Evolutionary conservation across 2,797 vertebrate species (phyloP).

Genomic region (Potorous gilbertii): DNA sequence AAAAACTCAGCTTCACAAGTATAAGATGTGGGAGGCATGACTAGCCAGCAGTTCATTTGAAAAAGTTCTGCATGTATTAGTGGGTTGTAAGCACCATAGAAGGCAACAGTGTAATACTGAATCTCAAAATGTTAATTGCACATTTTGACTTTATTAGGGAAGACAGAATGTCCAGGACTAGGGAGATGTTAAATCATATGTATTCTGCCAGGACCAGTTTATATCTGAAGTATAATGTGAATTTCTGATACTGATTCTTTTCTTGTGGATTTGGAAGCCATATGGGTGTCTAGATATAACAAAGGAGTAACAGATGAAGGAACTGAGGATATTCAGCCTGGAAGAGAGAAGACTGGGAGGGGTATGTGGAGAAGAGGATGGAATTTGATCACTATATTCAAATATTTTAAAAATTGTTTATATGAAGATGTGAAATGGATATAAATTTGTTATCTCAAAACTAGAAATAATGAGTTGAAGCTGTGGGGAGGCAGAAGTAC

Average conservation of each 20-base stretch:
- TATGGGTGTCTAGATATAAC: background rate
- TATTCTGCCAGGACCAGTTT: background rate
- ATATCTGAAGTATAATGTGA: background rate
- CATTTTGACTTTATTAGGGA: background rate
- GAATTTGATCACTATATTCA: background rate
- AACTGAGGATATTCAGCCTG: background rate
- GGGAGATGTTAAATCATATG: background rate
- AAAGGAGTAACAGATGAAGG: background rate
- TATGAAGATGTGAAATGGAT: background rate
- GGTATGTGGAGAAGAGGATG: background rate
- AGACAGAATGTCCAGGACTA: background rate
- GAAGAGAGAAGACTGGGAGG: background rate
- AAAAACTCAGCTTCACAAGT: background rate
- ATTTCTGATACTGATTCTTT: background rate
- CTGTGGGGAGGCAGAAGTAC: background rate
- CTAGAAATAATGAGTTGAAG: background rate
- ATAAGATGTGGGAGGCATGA: background rate
- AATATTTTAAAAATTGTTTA: background rate
- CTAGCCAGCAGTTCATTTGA: background rate
- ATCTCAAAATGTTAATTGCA: background rate
- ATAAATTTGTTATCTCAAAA: too few species aligned
- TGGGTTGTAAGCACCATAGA: background rate
- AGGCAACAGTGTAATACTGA: accelerated
- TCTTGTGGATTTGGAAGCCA: background rate
- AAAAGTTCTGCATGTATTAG: background rate